phyloP scores from a whole-genome alignment of 2,113 vertebrate genomes.

The Garra rufa region DNA sequence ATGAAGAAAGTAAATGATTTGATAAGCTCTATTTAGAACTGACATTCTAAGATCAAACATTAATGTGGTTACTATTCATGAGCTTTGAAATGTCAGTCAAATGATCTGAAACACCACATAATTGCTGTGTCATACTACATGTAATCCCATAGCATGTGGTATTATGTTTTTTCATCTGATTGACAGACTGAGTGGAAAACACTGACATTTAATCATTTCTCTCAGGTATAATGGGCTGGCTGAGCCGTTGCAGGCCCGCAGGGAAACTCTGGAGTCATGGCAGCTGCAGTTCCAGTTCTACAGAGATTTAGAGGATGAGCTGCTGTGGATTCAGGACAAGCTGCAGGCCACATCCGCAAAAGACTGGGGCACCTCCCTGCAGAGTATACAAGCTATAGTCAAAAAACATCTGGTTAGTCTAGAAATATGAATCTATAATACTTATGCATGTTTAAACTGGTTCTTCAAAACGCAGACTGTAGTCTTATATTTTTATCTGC shows the following conservation, averaged over 20 bases:
- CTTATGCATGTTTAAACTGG: conserved; percentile 6
- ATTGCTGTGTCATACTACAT: neutral
- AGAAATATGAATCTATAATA: neutral
- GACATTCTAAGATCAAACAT: neutral
- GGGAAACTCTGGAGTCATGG: conserved; percentile 79
- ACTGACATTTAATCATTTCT: neutral
- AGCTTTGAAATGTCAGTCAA: neutral
- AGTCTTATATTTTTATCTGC: neutral
- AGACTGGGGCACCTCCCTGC: conserved; percentile 79
- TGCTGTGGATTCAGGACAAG: conserved; percentile 82
- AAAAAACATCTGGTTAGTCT: conserved; percentile 84
- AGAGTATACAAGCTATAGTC: conserved; percentile 74
- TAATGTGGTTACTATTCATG: neutral
- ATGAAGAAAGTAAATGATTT: neutral
- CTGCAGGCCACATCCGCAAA: conserved; percentile 69
- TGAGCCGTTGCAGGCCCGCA: conserved; percentile 76
- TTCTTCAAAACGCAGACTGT: neutral
- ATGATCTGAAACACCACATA: neutral
- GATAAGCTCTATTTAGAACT: neutral
- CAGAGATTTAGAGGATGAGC: conserved; percentile 83
- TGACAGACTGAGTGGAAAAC: neutral
- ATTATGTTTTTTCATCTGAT: neutral
- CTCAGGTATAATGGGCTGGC: conserved; percentile 79
- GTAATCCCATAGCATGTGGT: neutral
- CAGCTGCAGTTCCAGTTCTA: conserved; percentile 83